phyloP scores from a whole-genome alignment of 2,888 invertebrate species.

The Iphiclides podalirius region DNA sequence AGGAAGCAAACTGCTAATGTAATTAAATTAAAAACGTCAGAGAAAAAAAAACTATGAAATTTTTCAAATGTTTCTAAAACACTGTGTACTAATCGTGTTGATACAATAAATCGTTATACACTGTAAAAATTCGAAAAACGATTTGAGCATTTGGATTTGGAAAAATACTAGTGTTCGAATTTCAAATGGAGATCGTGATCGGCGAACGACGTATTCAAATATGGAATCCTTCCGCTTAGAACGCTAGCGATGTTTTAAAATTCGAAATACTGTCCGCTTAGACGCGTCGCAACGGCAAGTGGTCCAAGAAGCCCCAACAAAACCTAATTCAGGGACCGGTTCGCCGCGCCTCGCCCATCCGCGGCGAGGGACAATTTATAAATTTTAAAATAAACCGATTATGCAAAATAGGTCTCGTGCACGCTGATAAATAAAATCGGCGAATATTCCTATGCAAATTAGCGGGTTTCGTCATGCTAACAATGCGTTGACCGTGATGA shows the following conservation, averaged over 20 bases:
- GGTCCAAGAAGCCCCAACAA: constrained; percentile 33
- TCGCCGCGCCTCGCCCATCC: constrained; percentile 32
- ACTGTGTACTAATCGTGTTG: too few species aligned
- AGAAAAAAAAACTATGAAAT: too few species aligned
- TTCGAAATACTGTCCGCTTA: constrained; percentile 20
- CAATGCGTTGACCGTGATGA: constrained; percentile 3
- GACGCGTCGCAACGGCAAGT: constrained; percentile 21
- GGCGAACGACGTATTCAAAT: not conserved
- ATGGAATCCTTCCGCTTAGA: not conserved
- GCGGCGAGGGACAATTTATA: constrained; percentile 49
- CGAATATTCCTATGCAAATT: constrained; percentile 32
- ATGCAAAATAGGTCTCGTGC: constrained; percentile 52
- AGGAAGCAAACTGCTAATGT: too few species aligned
- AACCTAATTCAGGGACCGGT: constrained; percentile 47
- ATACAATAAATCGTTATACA: too few species aligned
- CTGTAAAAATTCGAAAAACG: too few species aligned
- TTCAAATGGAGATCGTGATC: not conserved
- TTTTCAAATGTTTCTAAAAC: too few species aligned
- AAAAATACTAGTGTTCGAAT: not conserved
- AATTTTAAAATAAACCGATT: constrained; percentile 57
- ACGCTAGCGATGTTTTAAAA: constrained; percentile 7
- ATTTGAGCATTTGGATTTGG: too few species aligned
- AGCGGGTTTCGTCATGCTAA: constrained; percentile 29
- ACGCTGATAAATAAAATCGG: constrained; percentile 41
- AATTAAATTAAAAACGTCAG: too few species aligned